Evolutionary conservation across 2,113 vertebrate species (phyloP).

Genomic region (Silurus glanis): DNA sequence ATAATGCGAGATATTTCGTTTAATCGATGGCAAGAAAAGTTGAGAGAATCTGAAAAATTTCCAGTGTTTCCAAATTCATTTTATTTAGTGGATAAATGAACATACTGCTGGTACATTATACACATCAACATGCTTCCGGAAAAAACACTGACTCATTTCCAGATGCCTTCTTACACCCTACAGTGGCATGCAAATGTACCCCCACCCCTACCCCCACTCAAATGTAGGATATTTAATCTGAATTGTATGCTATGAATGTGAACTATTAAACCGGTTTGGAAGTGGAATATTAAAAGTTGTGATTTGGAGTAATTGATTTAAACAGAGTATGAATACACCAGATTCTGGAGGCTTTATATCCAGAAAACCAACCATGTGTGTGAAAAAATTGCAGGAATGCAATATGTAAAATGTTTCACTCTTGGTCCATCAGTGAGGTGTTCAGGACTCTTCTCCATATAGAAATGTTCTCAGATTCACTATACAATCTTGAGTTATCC

Average conservation of each 20-base stretch:
- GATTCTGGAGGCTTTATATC: not conserved
- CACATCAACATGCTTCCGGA: constrained; percentile 10
- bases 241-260: not conserved
- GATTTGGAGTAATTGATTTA: no score
- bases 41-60: not conserved
- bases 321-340: not conserved
- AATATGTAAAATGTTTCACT: not conserved
- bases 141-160: not conserved
- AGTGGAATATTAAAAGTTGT: not conserved
- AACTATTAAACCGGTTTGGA: not conserved
- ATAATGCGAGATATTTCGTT: not conserved
- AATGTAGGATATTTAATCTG: not conserved
- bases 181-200: not conserved
- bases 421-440: not conserved
- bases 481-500: not conserved
- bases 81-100: no score
- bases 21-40: not conserved
- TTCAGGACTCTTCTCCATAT: not conserved
- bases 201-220: not conserved
- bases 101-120: not conserved
- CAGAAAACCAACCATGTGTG: not conserved
- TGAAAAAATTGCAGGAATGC: not conserved
- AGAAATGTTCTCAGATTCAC: not conserved
- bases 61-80: not conserved
- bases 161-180: not conserved